Evolutionary conservation across 2,888 invertebrate species (phyloP).

Genomic region (Volucella inflata): DNA sequence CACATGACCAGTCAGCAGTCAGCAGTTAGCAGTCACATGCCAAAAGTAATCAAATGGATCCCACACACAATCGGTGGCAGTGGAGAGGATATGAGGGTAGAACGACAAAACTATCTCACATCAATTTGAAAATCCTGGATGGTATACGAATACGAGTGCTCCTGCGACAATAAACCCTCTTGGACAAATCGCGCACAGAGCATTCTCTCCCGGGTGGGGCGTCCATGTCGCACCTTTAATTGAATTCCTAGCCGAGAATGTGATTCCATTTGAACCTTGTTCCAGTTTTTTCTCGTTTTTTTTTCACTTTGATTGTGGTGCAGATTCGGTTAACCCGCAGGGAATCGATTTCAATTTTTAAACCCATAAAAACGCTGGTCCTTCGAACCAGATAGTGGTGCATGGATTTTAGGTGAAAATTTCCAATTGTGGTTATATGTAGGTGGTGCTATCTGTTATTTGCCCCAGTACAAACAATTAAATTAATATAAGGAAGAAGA

Average conservation of each 20-base stretch:
- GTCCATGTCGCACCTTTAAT: constrained; percentile 65
- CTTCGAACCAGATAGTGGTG: constrained; percentile 11
- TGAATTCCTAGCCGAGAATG: constrained; percentile 66
- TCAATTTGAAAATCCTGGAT: constrained; percentile 45
- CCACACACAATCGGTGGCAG: constrained; percentile 66
- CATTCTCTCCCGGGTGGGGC: not conserved
- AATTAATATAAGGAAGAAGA: constrained; percentile 48
- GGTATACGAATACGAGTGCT: not conserved
- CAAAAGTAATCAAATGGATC: constrained; percentile 69
- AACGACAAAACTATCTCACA: constrained; percentile 47
- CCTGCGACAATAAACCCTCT: constrained; percentile 13
- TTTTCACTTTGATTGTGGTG: constrained; percentile 3
- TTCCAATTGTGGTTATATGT: constrained; percentile 6
- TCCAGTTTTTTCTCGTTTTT: constrained; percentile 16
- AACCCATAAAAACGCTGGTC: constrained; percentile 1
- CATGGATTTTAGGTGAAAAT: constrained; percentile 29
- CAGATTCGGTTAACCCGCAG: constrained; percentile 9
- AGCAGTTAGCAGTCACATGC: constrained; percentile 69
- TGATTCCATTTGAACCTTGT: constrained; percentile 46
- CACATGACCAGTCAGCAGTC: constrained; percentile 71
- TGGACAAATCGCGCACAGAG: not conserved
- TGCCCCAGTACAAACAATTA: constrained; percentile 20
- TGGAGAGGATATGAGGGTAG: constrained; percentile 19
- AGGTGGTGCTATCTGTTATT: not conserved
- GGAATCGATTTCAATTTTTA: constrained; percentile 61